Base-by-base conservation (phyloP, 2,888 invertebrate species). In the Drosophila niveifrons region DNA sequence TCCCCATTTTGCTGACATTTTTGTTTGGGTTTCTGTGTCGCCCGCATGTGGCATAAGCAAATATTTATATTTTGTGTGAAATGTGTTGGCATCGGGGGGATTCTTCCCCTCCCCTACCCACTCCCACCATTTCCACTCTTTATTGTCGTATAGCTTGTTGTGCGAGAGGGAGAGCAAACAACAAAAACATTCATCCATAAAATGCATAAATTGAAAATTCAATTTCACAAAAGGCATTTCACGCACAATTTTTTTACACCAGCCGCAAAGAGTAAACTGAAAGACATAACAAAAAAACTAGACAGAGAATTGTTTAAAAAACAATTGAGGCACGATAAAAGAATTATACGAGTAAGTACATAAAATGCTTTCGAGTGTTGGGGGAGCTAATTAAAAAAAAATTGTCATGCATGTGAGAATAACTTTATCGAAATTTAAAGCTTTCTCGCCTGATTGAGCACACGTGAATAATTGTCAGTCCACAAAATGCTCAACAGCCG, bases 1-100 rank as follows among this genome's bases (percentile, higher is more conserved):
- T 15, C 28, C 31, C 31, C 23, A 10, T 28, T 23, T 23, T 44
- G 17, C 52, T 47, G 61, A 44, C 63, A 43, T 47, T 66, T 57
- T 57, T 73, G 53, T 66, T 50, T 64, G 61, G 61, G 61, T 74
- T 65, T 70, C 46, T 61, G 70, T 82, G 79, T 75, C 76, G 64
- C 80, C 78, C 66, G 64, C 70, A 82, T 88, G 84, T 66, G 75
- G 76, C 80, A 78, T 62, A 88, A 76, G 71, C 88, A 84, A 84
- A 84, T 84, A 84, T 88, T 86, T 82, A 64, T 84, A 81, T 74
- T 78, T 87, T 80, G 72, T 75, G 68, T 65, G 70, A 70, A 84
- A 75, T 80, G 66, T 78, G 73, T 70, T 72, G 72, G 69, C 55
- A 69, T 70, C 61, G 73, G 65, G 41, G 66, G 53, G 55, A 66